A percentile compares a stretch with the other conserved stretches of the same genome.
phyloP scores from a whole-genome alignment of 2,113 vertebrate species.

The Pseudolaguvia tuberculata region DNA sequence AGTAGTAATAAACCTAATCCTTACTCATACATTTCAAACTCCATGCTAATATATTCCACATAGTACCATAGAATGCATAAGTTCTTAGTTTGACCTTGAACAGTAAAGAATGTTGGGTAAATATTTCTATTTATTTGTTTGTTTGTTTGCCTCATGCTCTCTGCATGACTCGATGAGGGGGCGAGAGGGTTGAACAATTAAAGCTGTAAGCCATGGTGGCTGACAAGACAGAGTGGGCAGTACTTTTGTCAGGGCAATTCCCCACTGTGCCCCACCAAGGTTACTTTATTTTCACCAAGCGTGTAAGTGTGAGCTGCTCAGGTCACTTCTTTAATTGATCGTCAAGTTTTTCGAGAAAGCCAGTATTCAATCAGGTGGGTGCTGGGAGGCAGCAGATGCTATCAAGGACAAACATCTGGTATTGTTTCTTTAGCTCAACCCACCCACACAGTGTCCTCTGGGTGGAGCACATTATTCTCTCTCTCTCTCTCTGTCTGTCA shows the following conservation, averaged over 20 bases:
- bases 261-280: constrained; percentile 29
- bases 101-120: constrained; percentile 22
- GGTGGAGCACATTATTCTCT: too few relatives aligned
- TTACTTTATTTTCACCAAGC: constrained; percentile 23
- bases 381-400: constrained; percentile 2
- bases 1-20: neutral
- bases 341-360: constrained; percentile 1
- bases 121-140: constrained; percentile 5
- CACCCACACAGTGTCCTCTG: constrained; percentile 22
- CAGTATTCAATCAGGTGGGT: constrained; percentile 36
- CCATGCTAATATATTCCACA: neutral
- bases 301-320: constrained; percentile 20
- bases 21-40: too few relatives aligned
- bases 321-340: constrained; percentile 47
- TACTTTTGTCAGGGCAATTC: constrained; percentile 36
- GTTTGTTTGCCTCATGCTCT: constrained; percentile 1
- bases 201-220: constrained; percentile 22
- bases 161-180: constrained; percentile 27
- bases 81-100: constrained; percentile 32
- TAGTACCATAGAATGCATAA: neutral
- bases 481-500: neutral
- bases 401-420: constrained; percentile 47
- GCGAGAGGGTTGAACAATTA: constrained; percentile 28
- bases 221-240: constrained; percentile 33
- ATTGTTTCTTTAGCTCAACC: constrained; percentile 29